Base-by-base conservation (phyloP, 2,113 vertebrate species). In the Callospermophilus lateralis region DNA sequence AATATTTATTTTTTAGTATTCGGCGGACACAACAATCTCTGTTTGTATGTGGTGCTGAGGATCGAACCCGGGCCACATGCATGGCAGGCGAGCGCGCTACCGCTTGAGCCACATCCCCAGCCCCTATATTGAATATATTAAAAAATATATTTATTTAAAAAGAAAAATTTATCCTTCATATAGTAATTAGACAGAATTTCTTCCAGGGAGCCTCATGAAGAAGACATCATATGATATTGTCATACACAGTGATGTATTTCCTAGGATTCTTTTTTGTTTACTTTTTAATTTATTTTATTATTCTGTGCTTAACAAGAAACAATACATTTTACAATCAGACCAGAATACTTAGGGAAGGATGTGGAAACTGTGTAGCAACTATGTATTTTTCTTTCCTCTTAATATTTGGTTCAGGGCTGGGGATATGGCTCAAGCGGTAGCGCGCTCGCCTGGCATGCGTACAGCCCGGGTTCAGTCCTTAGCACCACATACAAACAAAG, bases 241-340 rank as follows among this genome's bases (percentile, higher is more conserved):
- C 19, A 12, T 67, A 45, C 34, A 72, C 17, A n/a, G 24, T 67
- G 61, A 78, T 89, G 3, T 61, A 78, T 63, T 93, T 95, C 45
- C 68, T 87, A 83, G 61, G 58, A 86, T 24, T 89, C 24, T 67
- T 48, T 34, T 19, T 70, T 55, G 34, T 61, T 67, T 65, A 19
- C 70, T 83, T 85, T 51, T 85, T 68, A 76, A 78, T 45, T 67
- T 72, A 74, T 72, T 76, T 89, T 70, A 84, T 67, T 94, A 39
- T 92, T 90, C 53, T 53, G 37, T 30, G 20, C 55, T 90, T 86
- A 90, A 67, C 74, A 90, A 67, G 84, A 32, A 87, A 15, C 55
- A 48, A 0, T 48, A 34, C 79, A 58, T 93, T 94, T 95, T 94
- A 80, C 5, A 88, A 9, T 84, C 79, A 96, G 90, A 77, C 48